Percentiles rank a stretch among this genome's conserved stretches.
These are phyloP conservation scores for Isoperla grammatica DNA, from an alignment of 2,888 invertebrate genomes.

Conservation along the genomic window DNA sequence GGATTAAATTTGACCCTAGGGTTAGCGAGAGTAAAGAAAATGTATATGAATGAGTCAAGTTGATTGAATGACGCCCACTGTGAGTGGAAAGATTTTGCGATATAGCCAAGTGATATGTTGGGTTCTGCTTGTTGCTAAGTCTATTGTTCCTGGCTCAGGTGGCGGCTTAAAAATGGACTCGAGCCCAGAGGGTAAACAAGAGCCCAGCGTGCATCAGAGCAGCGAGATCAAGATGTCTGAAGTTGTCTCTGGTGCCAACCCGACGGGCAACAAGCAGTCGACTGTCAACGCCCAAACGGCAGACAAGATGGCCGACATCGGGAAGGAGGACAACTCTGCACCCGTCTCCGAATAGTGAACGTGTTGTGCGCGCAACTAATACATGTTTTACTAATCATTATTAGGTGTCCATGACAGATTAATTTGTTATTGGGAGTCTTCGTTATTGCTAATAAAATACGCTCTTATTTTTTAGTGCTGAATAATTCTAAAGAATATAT, in stretches of 20 bases:
- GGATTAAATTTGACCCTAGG: no score
- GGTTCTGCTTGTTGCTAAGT: no score
- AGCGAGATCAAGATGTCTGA: constrained; percentile 23
- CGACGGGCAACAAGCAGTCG: constrained; percentile 14
- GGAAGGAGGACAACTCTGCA: constrained; percentile 23
- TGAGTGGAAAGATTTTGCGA: no score
- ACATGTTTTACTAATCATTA: constrained; percentile 7
- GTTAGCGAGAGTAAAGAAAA: no score
- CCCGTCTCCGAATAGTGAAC: constrained; percentile 19
- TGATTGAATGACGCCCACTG: no score
- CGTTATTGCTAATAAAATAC: no score
- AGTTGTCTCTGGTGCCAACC: constrained; percentile 11
- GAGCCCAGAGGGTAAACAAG: constrained; percentile 23
- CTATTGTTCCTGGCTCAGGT: constrained; percentile 12
- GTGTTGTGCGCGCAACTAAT: not conserved
- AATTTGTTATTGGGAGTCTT: not conserved
- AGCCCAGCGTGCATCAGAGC: constrained; percentile 9
- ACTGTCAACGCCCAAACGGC: constrained; percentile 7
- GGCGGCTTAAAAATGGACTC: constrained; percentile 27
- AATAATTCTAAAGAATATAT: no score
- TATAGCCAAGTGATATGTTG: no score
- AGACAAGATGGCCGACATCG: constrained; percentile 17
- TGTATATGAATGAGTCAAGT: no score
- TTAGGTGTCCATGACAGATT: not conserved
- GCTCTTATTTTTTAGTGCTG: no score